Percentiles rank a stretch among this genome's conserved stretches.
Conservation (phyloP, 2,113 vertebrate species). For the Echinops telfairi region DNA sequence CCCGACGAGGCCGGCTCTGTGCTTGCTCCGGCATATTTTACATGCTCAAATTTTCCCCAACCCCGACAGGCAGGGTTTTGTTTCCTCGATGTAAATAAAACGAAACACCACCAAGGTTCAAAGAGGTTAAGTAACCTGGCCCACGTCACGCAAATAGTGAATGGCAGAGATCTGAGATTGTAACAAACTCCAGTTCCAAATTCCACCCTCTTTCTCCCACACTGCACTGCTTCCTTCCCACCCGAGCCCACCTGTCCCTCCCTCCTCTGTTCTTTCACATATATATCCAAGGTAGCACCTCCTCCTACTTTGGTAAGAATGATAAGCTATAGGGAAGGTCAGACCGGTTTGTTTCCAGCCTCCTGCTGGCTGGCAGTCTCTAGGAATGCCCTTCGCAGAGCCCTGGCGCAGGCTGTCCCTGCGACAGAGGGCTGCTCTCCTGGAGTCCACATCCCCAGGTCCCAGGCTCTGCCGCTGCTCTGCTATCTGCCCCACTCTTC, state of each 20-base stretch:
- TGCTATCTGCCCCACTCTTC: not conserved
- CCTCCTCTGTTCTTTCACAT: not conserved
- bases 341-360: not conserved
- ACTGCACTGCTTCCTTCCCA: not conserved
- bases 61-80: too few relatives aligned
- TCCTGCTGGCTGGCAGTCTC: constrained; percentile 8
- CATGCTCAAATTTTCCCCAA: not conserved
- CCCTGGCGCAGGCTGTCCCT: not conserved
- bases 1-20: not conserved
- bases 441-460: not conserved
- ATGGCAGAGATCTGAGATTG: not conserved
- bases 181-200: not conserved
- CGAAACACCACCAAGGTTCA: not conserved
- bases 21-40: not conserved
- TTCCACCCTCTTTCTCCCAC: not conserved
- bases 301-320: not conserved
- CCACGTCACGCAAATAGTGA: not conserved
- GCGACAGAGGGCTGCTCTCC: not conserved
- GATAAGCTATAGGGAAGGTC: not conserved
- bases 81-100: too few relatives aligned
- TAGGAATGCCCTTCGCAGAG: not conserved
- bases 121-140: not conserved
- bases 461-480: not conserved
- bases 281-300: not conserved
- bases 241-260: not conserved